A percentile compares a stretch with the other conserved stretches of the same genome.
These are phyloP conservation scores for Heliocidaris erythrogramma DNA, from an alignment of 35 echinoderm and acorn worm genomes.

Conservation along the genomic window DNA sequence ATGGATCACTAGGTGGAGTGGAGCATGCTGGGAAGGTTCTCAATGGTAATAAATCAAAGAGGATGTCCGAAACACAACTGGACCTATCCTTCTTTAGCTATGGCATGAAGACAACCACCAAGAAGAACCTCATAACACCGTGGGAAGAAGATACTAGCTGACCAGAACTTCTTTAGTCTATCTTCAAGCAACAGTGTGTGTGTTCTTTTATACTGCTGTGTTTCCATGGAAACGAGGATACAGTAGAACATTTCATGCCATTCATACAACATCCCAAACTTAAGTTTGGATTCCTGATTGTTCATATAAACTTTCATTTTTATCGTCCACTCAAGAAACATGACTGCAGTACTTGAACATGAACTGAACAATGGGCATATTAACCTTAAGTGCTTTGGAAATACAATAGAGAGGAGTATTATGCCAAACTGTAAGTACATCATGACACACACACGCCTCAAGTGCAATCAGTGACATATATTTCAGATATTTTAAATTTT, in stretches of 20 bases:
- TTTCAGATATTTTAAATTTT: no score
- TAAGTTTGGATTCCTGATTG: background rate
- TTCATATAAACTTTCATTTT: background rate
- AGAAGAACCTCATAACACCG: slow-evolving; percentile 72
- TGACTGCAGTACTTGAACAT: background rate
- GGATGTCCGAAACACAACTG: slow-evolving; percentile 43
- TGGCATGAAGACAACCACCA: slow-evolving; percentile 33
- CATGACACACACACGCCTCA: no score
- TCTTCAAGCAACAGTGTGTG: background rate
- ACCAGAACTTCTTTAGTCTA: background rate
- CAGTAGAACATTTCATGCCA: background rate
- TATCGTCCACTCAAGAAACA: background rate
- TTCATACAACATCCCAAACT: background rate
- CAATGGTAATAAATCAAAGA: slow-evolving; percentile 21
- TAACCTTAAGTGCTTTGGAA: no score
- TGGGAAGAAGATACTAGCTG: slow-evolving; percentile 69
- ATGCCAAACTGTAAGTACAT: no score
- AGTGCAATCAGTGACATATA: no score
- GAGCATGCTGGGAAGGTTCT: slow-evolving; percentile 27
- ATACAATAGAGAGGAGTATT: no score
- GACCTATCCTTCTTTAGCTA: slow-evolving; percentile 33
- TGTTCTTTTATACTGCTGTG: background rate
- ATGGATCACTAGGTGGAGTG: slow-evolving; percentile 45
- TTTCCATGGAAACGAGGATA: background rate
- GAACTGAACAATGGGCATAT: no score